Evolutionary conservation across 2,797 vertebrate genomes (phyloP).

Genomic region (Acipenser ruthenus): DNA sequence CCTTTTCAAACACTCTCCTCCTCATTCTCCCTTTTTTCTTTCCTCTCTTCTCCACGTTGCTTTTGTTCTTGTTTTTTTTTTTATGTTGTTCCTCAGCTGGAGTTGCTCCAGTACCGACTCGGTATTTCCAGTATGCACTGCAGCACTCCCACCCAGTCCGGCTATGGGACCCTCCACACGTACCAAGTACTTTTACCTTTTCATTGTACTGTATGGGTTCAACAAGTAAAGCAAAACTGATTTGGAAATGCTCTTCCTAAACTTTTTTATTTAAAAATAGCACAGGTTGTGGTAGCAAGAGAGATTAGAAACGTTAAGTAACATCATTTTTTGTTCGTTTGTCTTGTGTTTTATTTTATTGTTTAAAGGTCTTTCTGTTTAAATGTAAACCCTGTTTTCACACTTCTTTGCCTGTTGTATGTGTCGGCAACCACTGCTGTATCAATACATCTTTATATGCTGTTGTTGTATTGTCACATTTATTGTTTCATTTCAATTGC

Average conservation of each 20-base stretch:
- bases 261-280: not conserved
- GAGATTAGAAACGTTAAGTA: too few species aligned
- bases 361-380: too few species aligned
- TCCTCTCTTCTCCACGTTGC: slow-evolving; percentile 33
- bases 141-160: slow-evolving; percentile 77
- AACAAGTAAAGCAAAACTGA: slow-evolving; percentile 39
- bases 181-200: slow-evolving; percentile 95
- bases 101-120: slow-evolving; percentile 95
- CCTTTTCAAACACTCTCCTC: slow-evolving; percentile 26
- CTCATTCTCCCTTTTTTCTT: slow-evolving; percentile 35
- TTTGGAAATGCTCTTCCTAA: not conserved
- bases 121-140: slow-evolving; percentile 92
- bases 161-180: slow-evolving; percentile 91
- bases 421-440: too few species aligned
- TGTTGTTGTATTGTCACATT: too few species aligned
- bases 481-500: too few species aligned
- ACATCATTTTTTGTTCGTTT: too few species aligned
- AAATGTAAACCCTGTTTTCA: too few species aligned
- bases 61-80: slow-evolving; percentile 23
- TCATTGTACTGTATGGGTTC: slow-evolving; percentile 54
- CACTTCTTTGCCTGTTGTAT: too few species aligned
- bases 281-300: too few species aligned
- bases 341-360: too few species aligned
- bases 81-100: slow-evolving; percentile 87
- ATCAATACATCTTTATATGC: too few species aligned